Conservation (phyloP, 2,888 invertebrate genomes). For the Nycteola revayana region DNA sequence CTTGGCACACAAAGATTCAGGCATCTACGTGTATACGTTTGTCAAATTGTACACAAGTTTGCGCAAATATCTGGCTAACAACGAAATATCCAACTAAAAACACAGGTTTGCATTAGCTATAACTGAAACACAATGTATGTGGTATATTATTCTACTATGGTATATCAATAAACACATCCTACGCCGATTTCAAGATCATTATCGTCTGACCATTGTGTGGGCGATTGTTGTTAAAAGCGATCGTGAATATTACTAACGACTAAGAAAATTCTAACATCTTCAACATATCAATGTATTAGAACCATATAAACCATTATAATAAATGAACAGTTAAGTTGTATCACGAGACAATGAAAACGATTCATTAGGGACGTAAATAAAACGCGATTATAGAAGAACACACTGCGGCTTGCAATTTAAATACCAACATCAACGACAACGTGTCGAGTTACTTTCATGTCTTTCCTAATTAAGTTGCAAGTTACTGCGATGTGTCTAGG, state of each 20-base stretch:
- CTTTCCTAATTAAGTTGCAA: slow-evolving; percentile 58
- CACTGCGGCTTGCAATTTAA: slow-evolving; percentile 49
- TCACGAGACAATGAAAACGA: slow-evolving; percentile 61
- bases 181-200: slow-evolving; percentile 74
- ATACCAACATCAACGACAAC: slow-evolving; percentile 51
- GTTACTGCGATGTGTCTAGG: no score
- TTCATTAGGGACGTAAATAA: slow-evolving; percentile 64
- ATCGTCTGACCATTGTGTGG: slow-evolving; percentile 59
- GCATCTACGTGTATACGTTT: background rate
- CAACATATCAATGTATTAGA: slow-evolving; percentile 41
- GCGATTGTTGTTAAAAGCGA: slow-evolving; percentile 59
- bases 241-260: slow-evolving; percentile 68
- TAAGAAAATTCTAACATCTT: slow-evolving; percentile 45
- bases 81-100: slow-evolving; percentile 20
- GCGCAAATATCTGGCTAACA: no score
- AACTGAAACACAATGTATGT: slow-evolving; percentile 36
- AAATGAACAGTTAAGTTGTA: slow-evolving; percentile 62
- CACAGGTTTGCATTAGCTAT: slow-evolving; percentile 24
- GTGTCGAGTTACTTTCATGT: slow-evolving; percentile 47
- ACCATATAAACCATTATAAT: slow-evolving; percentile 52
- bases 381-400: slow-evolving; percentile 45
- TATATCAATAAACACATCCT: slow-evolving; percentile 66
- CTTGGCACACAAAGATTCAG: slow-evolving; percentile 35
- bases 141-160: slow-evolving; percentile 33
- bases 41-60: no score